These are phyloP conservation scores for Cyprinodon tularosa DNA, from an alignment of 2,113 vertebrate genomes.

Conservation along the genomic window DNA sequence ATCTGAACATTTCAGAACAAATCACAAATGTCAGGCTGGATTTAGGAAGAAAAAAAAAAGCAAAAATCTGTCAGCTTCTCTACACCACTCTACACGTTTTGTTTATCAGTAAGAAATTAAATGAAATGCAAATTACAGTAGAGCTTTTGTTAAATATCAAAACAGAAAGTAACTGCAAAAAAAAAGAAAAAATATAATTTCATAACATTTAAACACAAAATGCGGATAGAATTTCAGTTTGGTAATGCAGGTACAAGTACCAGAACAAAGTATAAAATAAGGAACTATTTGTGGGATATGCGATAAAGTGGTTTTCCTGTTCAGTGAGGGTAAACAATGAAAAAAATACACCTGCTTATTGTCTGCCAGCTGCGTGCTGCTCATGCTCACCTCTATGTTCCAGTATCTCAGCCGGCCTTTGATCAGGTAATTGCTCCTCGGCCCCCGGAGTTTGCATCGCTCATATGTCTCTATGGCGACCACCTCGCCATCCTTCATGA, in stretches of 20 bases:
- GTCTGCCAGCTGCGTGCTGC: slow-evolving; percentile 69
- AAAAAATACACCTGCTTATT: slow-evolving; percentile 43
- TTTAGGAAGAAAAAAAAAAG: not conserved
- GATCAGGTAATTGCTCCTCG: slow-evolving; percentile 81
- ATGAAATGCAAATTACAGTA: too few species aligned
- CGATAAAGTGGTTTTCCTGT: not conserved
- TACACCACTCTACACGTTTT: not conserved
- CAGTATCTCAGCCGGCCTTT: slow-evolving; percentile 70
- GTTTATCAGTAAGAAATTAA: too few species aligned
- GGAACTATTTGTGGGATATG: not conserved
- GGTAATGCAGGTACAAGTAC: too few species aligned
- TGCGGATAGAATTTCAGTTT: not conserved
- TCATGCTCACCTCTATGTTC: slow-evolving; percentile 59
- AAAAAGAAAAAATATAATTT: too few species aligned
- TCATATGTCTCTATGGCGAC: slow-evolving; percentile 45
- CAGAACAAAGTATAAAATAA: not conserved
- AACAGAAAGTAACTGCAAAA: too few species aligned
- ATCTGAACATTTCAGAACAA: not conserved
- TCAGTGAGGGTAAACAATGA: slow-evolving; percentile 8
- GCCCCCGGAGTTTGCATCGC: slow-evolving; percentile 71
- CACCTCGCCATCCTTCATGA: slow-evolving; percentile 55
- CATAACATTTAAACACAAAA: too few species aligned
- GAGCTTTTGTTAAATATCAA: too few species aligned
- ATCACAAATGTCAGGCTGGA: not conserved
- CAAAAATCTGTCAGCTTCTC: too few species aligned